Percentiles rank a stretch among this genome's conserved stretches.
Evolutionary conservation across 2,797 vertebrate genomes (phyloP).

Genomic region (Channa striata): DNA sequence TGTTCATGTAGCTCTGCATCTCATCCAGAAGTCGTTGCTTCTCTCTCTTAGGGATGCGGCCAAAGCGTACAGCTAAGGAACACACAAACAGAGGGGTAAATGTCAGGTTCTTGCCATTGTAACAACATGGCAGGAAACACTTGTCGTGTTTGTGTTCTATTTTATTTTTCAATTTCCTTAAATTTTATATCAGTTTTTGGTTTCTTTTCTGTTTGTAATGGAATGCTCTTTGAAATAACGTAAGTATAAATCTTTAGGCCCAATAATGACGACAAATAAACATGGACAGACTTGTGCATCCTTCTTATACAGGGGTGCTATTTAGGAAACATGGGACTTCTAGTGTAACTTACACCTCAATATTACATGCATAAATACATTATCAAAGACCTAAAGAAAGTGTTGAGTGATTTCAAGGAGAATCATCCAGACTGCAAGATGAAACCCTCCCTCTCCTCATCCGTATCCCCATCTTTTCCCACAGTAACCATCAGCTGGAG

Average conservation of each 20-base stretch:
- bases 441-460: constrained; percentile 56
- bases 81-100: constrained; percentile 22
- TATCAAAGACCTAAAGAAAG: not conserved
- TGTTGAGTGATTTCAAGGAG: constrained; percentile 42
- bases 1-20: constrained; percentile 89
- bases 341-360: not conserved
- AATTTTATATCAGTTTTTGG: too few species aligned
- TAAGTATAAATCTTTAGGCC: too few species aligned
- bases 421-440: constrained; percentile 42
- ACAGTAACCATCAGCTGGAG: constrained; percentile 84
- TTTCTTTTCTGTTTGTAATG: too few species aligned
- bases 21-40: constrained; percentile 89
- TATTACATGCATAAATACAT: not conserved
- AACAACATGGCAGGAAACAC: too few species aligned
- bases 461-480: constrained; percentile 47
- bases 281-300: constrained; percentile 4
- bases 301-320: not conserved
- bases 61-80: constrained; percentile 85
- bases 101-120: constrained; percentile 14
- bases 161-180: too few species aligned
- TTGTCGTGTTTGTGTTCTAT: too few species aligned
- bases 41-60: constrained; percentile 88
- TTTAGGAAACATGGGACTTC: not conserved
- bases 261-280: constrained; percentile 3
- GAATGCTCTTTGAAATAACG: too few species aligned